Base-by-base conservation (phyloP, 1,140 invertebrate species). In the Propsilocerus akamusi region DNA sequence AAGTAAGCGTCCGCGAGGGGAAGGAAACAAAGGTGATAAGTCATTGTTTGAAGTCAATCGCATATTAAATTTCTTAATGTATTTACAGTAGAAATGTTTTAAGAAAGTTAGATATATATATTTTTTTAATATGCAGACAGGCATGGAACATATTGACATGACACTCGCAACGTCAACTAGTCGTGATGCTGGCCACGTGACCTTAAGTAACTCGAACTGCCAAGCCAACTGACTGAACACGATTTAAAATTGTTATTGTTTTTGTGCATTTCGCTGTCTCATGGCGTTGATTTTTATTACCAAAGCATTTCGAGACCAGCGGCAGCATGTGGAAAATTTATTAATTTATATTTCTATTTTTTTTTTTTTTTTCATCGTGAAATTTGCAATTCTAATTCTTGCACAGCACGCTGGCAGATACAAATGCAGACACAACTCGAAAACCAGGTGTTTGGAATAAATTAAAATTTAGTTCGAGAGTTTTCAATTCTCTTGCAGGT, bases 51-150 rank as follows among this genome's bases (percentile, higher is more conserved):
- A 41, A 41, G 34, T 41, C 34, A 41, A 41, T 41, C 17, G 34
- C 22, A 41, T 41, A 41, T 41, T 41, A 41, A 41, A 41, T 41
- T 41, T 41, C 34, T 41, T 41, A 41, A 41, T 41, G 34, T 41
- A 41, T 41, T 41, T 41, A 41, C 34, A 41, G 22, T 41, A n/a
- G n/a, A n/a, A n/a, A n/a, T n/a, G n/a, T n/a, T n/a, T n/a, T n/a
- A n/a, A n/a, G n/a, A n/a, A n/a, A n/a, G n/a, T n/a, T n/a, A n/a
- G n/a, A n/a, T n/a, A n/a, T n/a, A n/a, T n/a, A n/a, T n/a, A n/a
- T n/a, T n/a, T n/a, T n/a, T n/a, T n/a, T n/a, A n/a, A n/a, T n/a
- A n/a, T n/a, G n/a, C n/a, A 17, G 14, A 41, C 10, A 11, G n/a
- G 34, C 34, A 41, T 41, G 34, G 22, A 14, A 41, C 14, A 14